These are phyloP conservation scores for Latrodectus elegans DNA, from an alignment of 2,888 invertebrate species.

Conservation along the genomic window DNA sequence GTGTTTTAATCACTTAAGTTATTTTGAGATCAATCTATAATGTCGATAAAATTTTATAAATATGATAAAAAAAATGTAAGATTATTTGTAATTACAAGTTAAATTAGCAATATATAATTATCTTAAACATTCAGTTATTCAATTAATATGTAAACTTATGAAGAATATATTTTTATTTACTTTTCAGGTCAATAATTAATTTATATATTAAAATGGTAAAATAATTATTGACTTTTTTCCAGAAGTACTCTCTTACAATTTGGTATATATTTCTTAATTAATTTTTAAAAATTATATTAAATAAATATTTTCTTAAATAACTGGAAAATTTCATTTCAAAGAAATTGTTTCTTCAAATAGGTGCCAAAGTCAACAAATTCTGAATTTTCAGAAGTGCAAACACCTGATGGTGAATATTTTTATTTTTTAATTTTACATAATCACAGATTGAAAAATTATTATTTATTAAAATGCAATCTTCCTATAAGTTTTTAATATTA, in stretches of 20 bases:
- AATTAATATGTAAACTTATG: neutral
- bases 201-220: neutral
- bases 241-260: neutral
- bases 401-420: conserved; percentile 17
- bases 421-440: neutral
- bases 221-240: neutral
- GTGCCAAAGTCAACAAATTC: conserved; percentile 40
- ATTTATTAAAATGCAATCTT: neutral
- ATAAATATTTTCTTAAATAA: neutral
- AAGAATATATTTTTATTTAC: neutral
- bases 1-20: no score
- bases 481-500: neutral
- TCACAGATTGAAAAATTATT: neutral
- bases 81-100: no score
- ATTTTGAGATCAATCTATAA: no score
- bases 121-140: no score
- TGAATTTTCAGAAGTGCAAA: conserved; percentile 26
- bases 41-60: no score
- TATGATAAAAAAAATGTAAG: no score
- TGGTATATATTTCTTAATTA: neutral
- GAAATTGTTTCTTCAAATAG: conserved; percentile 1
- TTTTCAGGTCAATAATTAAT: neutral
- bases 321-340: neutral
- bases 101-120: no score
- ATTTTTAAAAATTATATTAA: neutral